phyloP scores from a whole-genome alignment of 2,888 invertebrate genomes.

The Aphrophora alni region DNA sequence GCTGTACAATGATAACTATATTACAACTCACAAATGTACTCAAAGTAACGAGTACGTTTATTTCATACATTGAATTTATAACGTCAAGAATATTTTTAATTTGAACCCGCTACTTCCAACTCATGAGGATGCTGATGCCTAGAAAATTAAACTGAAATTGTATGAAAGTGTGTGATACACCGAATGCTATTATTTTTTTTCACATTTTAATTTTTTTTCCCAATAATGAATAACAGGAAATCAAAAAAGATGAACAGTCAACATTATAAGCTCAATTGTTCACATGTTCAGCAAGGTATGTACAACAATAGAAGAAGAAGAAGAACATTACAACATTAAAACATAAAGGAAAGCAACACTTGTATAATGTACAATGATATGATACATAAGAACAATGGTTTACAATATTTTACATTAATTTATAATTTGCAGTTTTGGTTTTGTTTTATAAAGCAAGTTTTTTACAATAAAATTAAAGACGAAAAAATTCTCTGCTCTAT shows the following conservation, averaged over 20 bases:
- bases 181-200: not conserved
- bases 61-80: not conserved
- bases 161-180: not conserved
- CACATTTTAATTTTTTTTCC: no score
- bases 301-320: not conserved
- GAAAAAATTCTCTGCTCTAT: no score
- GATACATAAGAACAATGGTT: not conserved
- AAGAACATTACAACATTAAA: not conserved
- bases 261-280: not conserved
- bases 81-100: conserved; percentile 28
- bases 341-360: not conserved
- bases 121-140: conserved; percentile 18
- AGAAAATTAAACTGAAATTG: not conserved
- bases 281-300: not conserved
- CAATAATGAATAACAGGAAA: not conserved
- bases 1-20: not conserved
- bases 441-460: not conserved
- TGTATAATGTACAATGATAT: not conserved
- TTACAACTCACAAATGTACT: not conserved
- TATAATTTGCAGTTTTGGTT: not conserved
- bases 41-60: not conserved
- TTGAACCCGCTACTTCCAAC: conserved; percentile 33
- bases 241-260: not conserved
- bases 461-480: no score
- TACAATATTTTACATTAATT: not conserved